These are phyloP conservation scores for Caenorhabditis imperialis DNA, from an alignment of 2,888 invertebrate genomes.

Conservation along the genomic window DNA sequence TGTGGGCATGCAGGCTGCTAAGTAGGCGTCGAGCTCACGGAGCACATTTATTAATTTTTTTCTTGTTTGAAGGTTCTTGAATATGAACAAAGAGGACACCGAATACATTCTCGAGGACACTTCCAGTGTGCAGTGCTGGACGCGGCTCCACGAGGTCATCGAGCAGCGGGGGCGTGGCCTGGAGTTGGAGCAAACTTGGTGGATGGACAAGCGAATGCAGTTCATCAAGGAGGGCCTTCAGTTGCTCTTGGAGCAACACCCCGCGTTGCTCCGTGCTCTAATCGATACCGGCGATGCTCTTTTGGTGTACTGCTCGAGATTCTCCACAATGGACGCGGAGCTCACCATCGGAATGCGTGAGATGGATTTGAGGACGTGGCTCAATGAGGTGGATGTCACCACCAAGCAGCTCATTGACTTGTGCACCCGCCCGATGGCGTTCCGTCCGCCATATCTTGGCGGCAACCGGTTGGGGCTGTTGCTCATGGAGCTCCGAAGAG, in stretches of 20 bases:
- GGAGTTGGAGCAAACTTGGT: conserved; percentile 66
- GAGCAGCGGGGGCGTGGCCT: conserved; percentile 56
- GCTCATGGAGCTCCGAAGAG: conserved; percentile 76
- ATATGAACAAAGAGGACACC: conserved; percentile 61
- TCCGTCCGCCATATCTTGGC: conserved; percentile 76
- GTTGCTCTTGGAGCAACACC: conserved; percentile 74
- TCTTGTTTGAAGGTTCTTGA: conserved; percentile 62
- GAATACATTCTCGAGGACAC: conserved; percentile 68
- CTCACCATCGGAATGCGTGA: conserved; percentile 76
- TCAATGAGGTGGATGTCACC: conserved; percentile 61
- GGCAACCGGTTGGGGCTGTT: conserved; percentile 77
- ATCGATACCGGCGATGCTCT: conserved; percentile 75
- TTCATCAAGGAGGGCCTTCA: conserved; percentile 70
- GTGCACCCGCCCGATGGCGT: conserved; percentile 72
- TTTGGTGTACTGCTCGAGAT: conserved; percentile 73
- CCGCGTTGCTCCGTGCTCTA: conserved; percentile 71
- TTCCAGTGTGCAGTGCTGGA: conserved; percentile 71
- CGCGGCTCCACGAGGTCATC: conserved; percentile 68
- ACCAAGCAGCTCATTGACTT: conserved; percentile 73
- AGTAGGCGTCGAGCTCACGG: too few species aligned
- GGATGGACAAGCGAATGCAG: conserved; percentile 71
- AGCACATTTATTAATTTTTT: conserved; percentile 23
- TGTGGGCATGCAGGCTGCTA: conserved; percentile 68
- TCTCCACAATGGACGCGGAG: conserved; percentile 73
- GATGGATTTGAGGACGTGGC: conserved; percentile 70